These are phyloP conservation scores for Crotalus tigris DNA, from an alignment of 2,113 vertebrate species.

Conservation along the genomic window DNA sequence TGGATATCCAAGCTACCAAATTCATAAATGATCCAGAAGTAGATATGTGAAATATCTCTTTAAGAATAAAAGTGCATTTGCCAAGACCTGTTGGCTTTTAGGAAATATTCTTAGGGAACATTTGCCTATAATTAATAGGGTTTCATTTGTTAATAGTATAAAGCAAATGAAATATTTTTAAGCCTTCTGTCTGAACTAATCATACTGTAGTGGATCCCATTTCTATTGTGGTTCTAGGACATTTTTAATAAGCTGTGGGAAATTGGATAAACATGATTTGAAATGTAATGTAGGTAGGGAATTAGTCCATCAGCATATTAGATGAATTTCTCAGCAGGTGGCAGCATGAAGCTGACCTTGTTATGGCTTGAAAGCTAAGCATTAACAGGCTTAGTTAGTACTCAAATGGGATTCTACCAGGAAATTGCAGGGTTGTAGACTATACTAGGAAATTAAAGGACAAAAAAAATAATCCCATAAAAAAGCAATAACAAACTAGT, in stretches of 20 bases:
- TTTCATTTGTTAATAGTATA: conserved; percentile 42
- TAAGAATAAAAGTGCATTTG: conserved; percentile 31
- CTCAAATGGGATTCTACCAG: neutral
- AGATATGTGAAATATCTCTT: conserved; percentile 32
- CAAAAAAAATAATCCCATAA: neutral
- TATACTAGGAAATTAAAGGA: neutral
- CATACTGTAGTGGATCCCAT: neutral
- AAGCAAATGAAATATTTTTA: conserved; percentile 21
- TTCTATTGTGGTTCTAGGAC: neutral
- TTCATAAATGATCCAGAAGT: conserved; percentile 13
- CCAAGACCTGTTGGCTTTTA: neutral
- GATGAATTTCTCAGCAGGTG: neutral
- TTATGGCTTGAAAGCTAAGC: neutral
- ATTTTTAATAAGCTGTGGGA: neutral
- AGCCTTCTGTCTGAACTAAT: neutral
- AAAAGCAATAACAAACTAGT: neutral
- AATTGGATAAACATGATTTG: neutral
- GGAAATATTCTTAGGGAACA: conserved; percentile 36
- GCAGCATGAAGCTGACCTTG: neutral
- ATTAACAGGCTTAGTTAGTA: neutral
- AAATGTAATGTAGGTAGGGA: neutral
- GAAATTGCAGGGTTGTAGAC: neutral
- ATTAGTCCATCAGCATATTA: neutral
- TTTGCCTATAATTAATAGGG: conserved; percentile 33
- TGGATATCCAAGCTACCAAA: conserved; percentile 47